Evolutionary conservation across 1,140 invertebrate species (phyloP).

Genomic region (Tenebrio molitor): DNA sequence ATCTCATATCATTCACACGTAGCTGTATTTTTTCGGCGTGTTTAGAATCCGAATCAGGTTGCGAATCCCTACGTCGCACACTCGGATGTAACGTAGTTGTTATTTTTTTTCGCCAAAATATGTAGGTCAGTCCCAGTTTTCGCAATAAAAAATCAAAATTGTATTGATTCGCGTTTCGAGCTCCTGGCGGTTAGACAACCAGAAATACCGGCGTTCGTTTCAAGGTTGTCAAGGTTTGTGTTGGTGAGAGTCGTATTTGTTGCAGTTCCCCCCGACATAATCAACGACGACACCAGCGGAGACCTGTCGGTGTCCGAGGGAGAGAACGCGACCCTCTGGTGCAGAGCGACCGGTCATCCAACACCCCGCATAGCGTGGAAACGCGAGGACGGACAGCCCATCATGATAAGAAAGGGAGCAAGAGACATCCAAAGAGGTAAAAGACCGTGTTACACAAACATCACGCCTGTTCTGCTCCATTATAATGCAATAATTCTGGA

Average conservation of each 20-base stretch:
- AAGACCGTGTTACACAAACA: too few relatives aligned
- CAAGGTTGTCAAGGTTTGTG: too few relatives aligned
- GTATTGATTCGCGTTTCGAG: too few relatives aligned
- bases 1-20: slow-evolving; percentile 23
- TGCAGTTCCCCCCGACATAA: slow-evolving; percentile 82
- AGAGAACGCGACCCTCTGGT: slow-evolving; percentile 85
- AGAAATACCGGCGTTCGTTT: too few relatives aligned
- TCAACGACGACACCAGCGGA: slow-evolving; percentile 81
- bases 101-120: background rate
- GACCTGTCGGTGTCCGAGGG: slow-evolving; percentile 84
- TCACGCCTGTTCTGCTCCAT: too few relatives aligned
- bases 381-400: slow-evolving; percentile 78
- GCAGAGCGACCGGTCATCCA: slow-evolving; percentile 81
- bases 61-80: background rate
- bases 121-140: too few relatives aligned
- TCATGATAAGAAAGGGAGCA: slow-evolving; percentile 75
- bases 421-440: slow-evolving; percentile 76
- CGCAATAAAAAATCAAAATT: background rate
- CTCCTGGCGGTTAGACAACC: too few relatives aligned
- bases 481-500: slow-evolving; percentile 5
- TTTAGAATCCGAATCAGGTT: background rate
- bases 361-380: slow-evolving; percentile 79
- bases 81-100: background rate
- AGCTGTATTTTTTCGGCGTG: slow-evolving; percentile 4
- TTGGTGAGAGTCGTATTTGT: slow-evolving; percentile 48